Evolutionary conservation across 2,797 vertebrate species (phyloP).

Genomic region (Pipistrellus pygmaeus): DNA sequence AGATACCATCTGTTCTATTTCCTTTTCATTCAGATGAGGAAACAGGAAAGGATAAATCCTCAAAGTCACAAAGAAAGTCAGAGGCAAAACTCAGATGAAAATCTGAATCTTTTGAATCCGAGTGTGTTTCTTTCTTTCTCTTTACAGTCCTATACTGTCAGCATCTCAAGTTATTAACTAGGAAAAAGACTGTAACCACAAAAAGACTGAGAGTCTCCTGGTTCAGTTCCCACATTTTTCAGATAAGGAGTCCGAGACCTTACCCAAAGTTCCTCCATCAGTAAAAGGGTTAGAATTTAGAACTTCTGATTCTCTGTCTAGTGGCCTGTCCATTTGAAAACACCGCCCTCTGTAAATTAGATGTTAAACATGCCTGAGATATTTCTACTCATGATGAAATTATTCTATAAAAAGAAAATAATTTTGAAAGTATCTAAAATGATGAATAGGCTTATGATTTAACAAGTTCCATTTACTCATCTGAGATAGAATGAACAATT

Average conservation of each 20-base stretch:
- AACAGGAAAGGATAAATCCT: slow-evolving; percentile 53
- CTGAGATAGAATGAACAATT: slow-evolving; percentile 27
- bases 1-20: slow-evolving; percentile 64
- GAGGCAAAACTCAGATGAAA: slow-evolving; percentile 4
- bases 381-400: slow-evolving; percentile 30
- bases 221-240: not conserved
- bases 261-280: not conserved
- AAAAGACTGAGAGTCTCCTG: not conserved
- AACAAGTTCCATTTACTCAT: slow-evolving; percentile 50
- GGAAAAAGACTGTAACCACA: not conserved
- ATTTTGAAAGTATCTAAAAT: slow-evolving; percentile 25
- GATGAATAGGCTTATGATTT: slow-evolving; percentile 28
- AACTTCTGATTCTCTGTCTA: slow-evolving; percentile 2
- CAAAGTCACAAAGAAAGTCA: slow-evolving; percentile 60
- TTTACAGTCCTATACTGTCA: not conserved
- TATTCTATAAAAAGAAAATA: slow-evolving; percentile 52
- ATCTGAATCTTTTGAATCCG: not conserved
- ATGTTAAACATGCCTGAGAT: slow-evolving; percentile 36
- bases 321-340: slow-evolving; percentile 41
- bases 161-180: not conserved
- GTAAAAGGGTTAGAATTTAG: slow-evolving; percentile 36
- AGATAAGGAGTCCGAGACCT: not conserved
- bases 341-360: not conserved
- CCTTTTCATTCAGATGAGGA: slow-evolving; percentile 62
- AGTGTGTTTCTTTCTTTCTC: not conserved